Evolutionary conservation across 2,888 invertebrate species (phyloP).

Genomic region (Miltochrista miniata): DNA sequence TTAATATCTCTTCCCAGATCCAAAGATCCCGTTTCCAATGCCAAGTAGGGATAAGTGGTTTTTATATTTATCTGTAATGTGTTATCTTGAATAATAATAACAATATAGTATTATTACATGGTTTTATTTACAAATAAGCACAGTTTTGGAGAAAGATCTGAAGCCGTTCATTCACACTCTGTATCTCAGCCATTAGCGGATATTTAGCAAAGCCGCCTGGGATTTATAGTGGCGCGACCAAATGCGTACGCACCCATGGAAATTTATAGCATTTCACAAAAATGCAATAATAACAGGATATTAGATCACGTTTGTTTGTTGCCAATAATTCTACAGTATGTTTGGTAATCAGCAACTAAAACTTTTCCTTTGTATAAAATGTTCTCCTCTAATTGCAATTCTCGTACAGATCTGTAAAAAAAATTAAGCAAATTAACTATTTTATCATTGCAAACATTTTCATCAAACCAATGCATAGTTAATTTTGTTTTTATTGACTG

Average conservation of each 20-base stretch:
- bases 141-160: too few relatives aligned
- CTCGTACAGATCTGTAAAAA: constrained; percentile 55
- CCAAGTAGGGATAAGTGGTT: constrained; percentile 30
- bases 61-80: constrained; percentile 13
- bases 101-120: neutral
- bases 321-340: constrained; percentile 72
- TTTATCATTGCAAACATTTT: too few relatives aligned
- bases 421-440: neutral
- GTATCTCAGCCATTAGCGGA: too few relatives aligned
- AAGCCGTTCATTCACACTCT: too few relatives aligned
- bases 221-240: too few relatives aligned
- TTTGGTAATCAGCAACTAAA: constrained; percentile 73
- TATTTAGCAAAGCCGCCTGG: too few relatives aligned
- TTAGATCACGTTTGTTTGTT: constrained; percentile 14
- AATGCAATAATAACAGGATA: too few relatives aligned
- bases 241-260: too few relatives aligned
- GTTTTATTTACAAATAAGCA: constrained; percentile 8
- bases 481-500: too few relatives aligned
- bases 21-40: constrained; percentile 66
- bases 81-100: constrained; percentile 20
- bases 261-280: too few relatives aligned
- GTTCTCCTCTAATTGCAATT: constrained; percentile 64
- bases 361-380: constrained; percentile 73
- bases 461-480: too few relatives aligned
- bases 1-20: constrained; percentile 73